Evolutionary conservation across 2,797 vertebrate species (phyloP), one percentile per base, ranked within the genome.

Genomic region (Melanotaenia maccullochi): DNA sequence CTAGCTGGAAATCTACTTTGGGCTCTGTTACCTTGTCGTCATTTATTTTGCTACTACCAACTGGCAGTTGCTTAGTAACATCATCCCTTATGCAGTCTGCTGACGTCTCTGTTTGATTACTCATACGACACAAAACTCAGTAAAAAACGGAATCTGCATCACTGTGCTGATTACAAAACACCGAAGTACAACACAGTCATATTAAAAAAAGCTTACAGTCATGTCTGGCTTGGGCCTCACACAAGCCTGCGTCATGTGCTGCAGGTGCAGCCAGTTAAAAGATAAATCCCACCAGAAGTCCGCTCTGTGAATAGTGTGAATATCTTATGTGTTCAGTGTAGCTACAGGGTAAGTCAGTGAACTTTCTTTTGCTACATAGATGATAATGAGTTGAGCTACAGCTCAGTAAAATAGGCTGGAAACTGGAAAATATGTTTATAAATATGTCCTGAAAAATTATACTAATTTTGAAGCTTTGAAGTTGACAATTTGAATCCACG

Each of bases 41-140:
- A 55, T 55, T 55, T 55, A 55, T 55, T 55, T 55, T 18, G 16
- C 54, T 54, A 55, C 54, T 55, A 55, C 25, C 14, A 30, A 55
- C 13, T 55, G 28, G 54, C 28, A 28, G 54, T 55, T 55, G 54
- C 54, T 25, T 55, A 30, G 54, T 55, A 55, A 55, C 54, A 30
- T 55, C 28, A 30, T 55, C 24, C 14, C 25, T 55, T 30, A 55
- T 28, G 28, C 25, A 55, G 20, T 49, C 20, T 49, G 20, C 44
- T 49, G 44, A 49, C 44, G 44, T 49, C 44, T 49, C 6, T 55
- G 54, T 55, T 30, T 30, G 28, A 55, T 55, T 55, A 55, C 54
- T 16, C 51, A 52, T 52, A 52, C 12, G 22, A 55, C 14, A 18
- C 13, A 14, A 55, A 55, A 28, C 2, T 14, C 14, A n/a, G 44